Percentiles rank a stretch among this genome's conserved stretches.
Conservation (phyloP, 1,140 invertebrate species). For the Lineus longissimus region DNA sequence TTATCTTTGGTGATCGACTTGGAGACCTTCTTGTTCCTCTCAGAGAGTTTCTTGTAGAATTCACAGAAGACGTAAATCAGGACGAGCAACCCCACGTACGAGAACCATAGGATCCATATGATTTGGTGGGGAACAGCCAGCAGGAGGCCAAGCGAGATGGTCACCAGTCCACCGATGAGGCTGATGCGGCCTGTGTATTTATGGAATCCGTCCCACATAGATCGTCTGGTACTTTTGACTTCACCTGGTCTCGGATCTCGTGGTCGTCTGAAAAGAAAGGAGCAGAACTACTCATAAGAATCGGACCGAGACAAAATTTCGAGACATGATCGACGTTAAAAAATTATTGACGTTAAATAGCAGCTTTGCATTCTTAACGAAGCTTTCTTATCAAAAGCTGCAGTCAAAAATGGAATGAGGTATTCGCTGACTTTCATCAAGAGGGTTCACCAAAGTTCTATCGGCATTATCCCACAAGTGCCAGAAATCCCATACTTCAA, state of each 20-base stretch:
- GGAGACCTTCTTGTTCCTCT: too few relatives aligned
- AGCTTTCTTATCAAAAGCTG: too few relatives aligned
- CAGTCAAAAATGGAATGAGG: too few relatives aligned
- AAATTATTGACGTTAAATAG: too few relatives aligned
- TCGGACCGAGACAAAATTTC: neutral
- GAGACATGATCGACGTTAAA: neutral
- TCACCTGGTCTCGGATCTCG: constrained; percentile 1
- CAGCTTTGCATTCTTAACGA: too few relatives aligned
- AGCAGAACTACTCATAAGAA: neutral
- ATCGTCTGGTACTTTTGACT: constrained; percentile 7
- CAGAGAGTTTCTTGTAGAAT: neutral
- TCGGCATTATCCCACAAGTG: too few relatives aligned
- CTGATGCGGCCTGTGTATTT: constrained; percentile 12
- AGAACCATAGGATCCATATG: constrained; percentile 24
- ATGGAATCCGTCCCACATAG: constrained; percentile 17
- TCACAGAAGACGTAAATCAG: constrained; percentile 18
- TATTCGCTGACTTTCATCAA: too few relatives aligned
- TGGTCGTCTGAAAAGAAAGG: constrained; percentile 19
- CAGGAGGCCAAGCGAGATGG: constrained; percentile 28
- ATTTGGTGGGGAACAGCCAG: constrained; percentile 17
- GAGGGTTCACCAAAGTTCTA: too few relatives aligned
- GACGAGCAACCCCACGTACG: constrained; percentile 18
- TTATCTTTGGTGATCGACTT: too few relatives aligned
- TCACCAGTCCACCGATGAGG: constrained; percentile 20
- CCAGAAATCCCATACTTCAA: too few relatives aligned